phyloP scores from a whole-genome alignment of 1,140 invertebrate genomes.

The Drosophila equinoxialis region DNA sequence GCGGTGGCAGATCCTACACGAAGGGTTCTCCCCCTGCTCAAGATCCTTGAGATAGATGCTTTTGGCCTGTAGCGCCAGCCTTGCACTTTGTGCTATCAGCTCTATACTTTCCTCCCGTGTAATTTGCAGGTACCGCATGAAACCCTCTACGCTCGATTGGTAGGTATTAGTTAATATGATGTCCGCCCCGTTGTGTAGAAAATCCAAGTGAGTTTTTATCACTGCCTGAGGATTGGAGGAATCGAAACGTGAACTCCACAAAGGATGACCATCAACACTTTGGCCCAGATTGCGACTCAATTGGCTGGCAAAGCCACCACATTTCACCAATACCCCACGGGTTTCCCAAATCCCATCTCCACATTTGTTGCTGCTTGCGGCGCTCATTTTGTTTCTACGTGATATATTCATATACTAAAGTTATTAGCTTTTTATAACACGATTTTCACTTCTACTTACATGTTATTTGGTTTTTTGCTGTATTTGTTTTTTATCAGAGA shows the following conservation, averaged over 20 bases:
- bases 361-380: not conserved
- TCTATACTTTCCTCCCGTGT: slow-evolving; percentile 86
- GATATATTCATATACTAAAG: not conserved
- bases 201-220: slow-evolving; percentile 90
- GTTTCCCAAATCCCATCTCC: not conserved
- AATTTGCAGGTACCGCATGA: slow-evolving; percentile 88
- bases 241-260: slow-evolving; percentile 92
- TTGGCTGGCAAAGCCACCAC: slow-evolving; percentile 92
- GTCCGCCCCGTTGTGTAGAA: slow-evolving; percentile 91
- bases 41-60: slow-evolving; percentile 44
- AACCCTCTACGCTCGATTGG: slow-evolving; percentile 92
- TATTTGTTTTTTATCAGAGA: slow-evolving; percentile 30
- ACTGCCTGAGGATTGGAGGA: slow-evolving; percentile 88
- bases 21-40: too few species aligned
- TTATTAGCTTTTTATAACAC: not conserved
- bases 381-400: slow-evolving; percentile 25
- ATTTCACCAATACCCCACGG: slow-evolving; percentile 85
- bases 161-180: slow-evolving; percentile 94
- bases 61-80: slow-evolving; percentile 84
- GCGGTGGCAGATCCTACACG: too few species aligned
- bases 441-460: not conserved
- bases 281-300: slow-evolving; percentile 88
- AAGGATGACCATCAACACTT: slow-evolving; percentile 88
- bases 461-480: not conserved
- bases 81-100: slow-evolving; percentile 88